Conservation (phyloP, 2,113 vertebrate species). For the Pluvialis apricaria region DNA sequence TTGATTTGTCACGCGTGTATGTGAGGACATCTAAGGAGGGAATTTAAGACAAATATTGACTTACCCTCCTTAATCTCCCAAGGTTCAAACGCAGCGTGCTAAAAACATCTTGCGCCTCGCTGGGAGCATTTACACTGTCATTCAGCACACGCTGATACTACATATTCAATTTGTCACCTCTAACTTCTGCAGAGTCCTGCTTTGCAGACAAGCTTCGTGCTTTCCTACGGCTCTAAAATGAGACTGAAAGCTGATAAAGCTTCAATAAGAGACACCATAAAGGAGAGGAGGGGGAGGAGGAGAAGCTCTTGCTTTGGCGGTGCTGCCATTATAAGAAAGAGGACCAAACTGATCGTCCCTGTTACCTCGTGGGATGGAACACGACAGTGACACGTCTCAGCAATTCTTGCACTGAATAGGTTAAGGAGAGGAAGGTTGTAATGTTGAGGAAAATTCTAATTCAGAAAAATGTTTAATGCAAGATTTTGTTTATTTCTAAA, state of each 20-base stretch:
- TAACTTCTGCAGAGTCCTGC: not conserved
- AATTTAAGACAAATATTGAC: not conserved
- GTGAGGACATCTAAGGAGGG: not conserved
- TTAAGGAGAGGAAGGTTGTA: not conserved
- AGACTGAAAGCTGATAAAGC: not conserved
- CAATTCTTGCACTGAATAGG: not conserved
- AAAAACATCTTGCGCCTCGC: not conserved
- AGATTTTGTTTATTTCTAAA: not conserved
- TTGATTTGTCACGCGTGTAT: fast-evolving
- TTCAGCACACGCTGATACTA: not conserved
- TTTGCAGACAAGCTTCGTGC: not conserved
- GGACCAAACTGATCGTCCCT: not conserved
- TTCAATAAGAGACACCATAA: not conserved
- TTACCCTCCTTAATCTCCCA: not conserved
- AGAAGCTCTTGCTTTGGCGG: not conserved
- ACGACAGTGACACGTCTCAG: fast-evolving
- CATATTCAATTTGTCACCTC: not conserved
- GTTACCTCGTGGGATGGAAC: not conserved
- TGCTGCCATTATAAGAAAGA: not conserved
- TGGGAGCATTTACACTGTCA: not conserved
- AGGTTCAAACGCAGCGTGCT: fast-evolving
- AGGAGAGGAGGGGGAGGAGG: not conserved
- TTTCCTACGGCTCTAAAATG: not conserved
- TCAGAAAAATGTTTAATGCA: not conserved
- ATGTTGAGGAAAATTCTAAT: not conserved